phyloP scores from a whole-genome alignment of 1,140 invertebrate species.

The Lordiphosa collinella region DNA sequence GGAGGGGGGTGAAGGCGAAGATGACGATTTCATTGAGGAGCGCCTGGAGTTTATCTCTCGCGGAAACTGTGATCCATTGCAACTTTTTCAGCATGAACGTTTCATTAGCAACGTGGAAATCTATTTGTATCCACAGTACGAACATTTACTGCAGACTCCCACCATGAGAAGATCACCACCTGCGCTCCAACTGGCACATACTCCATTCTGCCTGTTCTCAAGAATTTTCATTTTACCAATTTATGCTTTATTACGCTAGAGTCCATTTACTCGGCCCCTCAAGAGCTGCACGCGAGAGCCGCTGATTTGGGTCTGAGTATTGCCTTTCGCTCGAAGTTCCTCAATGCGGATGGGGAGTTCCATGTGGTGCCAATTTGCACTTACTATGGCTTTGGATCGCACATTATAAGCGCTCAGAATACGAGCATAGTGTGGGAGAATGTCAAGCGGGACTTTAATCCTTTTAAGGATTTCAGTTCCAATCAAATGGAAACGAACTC shows the following conservation, averaged over 20 bases:
- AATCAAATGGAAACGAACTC: constrained; percentile 47
- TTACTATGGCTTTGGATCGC: constrained; percentile 35
- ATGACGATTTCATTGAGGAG: constrained; percentile 22
- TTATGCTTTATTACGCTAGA: constrained; percentile 56
- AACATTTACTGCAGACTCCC: not conserved
- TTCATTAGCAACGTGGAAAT: constrained; percentile 42
- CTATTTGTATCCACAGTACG: constrained; percentile 50
- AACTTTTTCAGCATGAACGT: constrained; percentile 53
- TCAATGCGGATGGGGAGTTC: not conserved
- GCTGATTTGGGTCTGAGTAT: constrained; percentile 40
- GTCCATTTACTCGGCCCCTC: constrained; percentile 54
- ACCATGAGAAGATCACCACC: constrained; percentile 30
- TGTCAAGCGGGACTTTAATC: constrained; percentile 42
- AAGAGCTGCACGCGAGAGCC: constrained; percentile 18
- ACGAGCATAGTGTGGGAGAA: constrained; percentile 54
- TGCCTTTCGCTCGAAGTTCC: constrained; percentile 30
- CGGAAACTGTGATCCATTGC: constrained; percentile 62
- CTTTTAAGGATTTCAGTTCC: not conserved
- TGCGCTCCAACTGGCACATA: constrained; percentile 60
- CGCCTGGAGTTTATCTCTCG: constrained; percentile 47
- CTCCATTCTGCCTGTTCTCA: constrained; percentile 60
- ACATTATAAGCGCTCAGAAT: constrained; percentile 53
- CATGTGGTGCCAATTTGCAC: constrained; percentile 37
- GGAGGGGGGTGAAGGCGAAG: constrained; percentile 20
- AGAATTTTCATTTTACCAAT: constrained; percentile 52